Base-by-base conservation (phyloP, 2,888 invertebrate species). In the Caenorhabditis panamensis region DNA sequence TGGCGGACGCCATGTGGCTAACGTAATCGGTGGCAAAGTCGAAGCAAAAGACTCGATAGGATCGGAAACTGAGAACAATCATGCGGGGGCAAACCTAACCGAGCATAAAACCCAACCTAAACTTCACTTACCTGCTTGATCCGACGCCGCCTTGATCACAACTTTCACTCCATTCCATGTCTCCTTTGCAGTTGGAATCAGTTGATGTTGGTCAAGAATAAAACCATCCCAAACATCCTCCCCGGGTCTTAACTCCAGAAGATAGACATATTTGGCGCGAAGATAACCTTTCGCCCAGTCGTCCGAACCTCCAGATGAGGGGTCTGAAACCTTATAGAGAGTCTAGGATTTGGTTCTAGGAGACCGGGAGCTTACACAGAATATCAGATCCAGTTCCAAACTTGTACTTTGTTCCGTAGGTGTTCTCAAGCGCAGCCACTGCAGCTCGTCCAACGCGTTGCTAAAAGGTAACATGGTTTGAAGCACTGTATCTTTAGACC, bases 301-400 rank as follows among this genome's bases (percentile, higher is more conserved):
- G 68, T 90, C 90, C 2, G 90, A 89, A 2, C 90, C 90, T 16
- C 91, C 91, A 22, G 91, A 85, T 0, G 89, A 88, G 0, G 90
- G 90, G 71, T 91, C 91, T 87, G 82, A 73, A 79, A 51, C 6
- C n/a, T n/a, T n/a, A 36, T 36, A 11, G 41, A 28, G 20, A 1
- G 13, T 6, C 22, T 1, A n/a, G 11, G 8, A 31, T 36, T 4
- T 16, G 31, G n/a, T 16, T n/a, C n/a, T 54, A n/a, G 5, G 18
- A n/a, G n/a, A n/a, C n/a, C n/a, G n/a, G n/a, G n/a, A n/a, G n/a
- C 85, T 84, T 67, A 89, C 89, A 89, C 1, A 89, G 76, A 67
- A 88, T 88, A 62, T 91, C 90, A n/a, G 91, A 90, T 11, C 91
- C 91, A 13, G 90, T 90, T 56, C 90, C 91, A 63, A 91, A 87